phyloP scores from a whole-genome alignment of 2,113 vertebrate genomes.

The Heloderma charlesbogerti region DNA sequence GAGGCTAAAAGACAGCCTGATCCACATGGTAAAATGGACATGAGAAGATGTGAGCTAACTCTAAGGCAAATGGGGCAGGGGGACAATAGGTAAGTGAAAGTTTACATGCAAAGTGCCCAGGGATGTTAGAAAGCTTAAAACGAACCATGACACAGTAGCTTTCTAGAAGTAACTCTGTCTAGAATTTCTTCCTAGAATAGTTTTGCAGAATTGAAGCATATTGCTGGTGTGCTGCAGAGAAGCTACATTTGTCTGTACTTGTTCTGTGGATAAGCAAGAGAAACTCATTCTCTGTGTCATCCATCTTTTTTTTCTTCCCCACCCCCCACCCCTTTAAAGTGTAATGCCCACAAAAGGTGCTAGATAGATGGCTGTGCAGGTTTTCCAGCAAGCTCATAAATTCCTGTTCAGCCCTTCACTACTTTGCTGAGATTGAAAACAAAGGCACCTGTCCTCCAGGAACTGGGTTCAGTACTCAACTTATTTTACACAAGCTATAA shows the following conservation, averaged over 20 bases:
- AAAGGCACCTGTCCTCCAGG: neutral
- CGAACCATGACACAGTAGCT: slow-evolving; percentile 1
- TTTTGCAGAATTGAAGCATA: slow-evolving; percentile 9
- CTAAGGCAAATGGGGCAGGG: neutral
- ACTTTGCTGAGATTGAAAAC: neutral
- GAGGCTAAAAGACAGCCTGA: neutral
- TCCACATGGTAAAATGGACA: slow-evolving; percentile 13
- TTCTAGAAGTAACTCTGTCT: neutral
- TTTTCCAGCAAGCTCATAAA: neutral
- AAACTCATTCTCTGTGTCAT: neutral
- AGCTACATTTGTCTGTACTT: neutral
- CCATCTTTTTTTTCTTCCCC: neutral
- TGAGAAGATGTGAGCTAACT: neutral
- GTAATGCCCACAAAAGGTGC: neutral
- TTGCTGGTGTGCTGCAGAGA: slow-evolving; percentile 9
- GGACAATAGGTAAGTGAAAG: neutral
- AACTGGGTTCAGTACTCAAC: neutral
- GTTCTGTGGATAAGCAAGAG: neutral
- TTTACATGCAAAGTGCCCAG: neutral
- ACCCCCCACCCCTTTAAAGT: neutral
- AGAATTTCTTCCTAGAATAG: neutral
- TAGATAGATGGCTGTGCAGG: neutral
- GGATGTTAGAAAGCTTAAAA: neutral
- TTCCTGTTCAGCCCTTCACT: slow-evolving; percentile 23
- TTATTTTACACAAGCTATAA: neutral